phyloP scores from a whole-genome alignment of 2,888 invertebrate species.

The Ennomos fuscantarius region DNA sequence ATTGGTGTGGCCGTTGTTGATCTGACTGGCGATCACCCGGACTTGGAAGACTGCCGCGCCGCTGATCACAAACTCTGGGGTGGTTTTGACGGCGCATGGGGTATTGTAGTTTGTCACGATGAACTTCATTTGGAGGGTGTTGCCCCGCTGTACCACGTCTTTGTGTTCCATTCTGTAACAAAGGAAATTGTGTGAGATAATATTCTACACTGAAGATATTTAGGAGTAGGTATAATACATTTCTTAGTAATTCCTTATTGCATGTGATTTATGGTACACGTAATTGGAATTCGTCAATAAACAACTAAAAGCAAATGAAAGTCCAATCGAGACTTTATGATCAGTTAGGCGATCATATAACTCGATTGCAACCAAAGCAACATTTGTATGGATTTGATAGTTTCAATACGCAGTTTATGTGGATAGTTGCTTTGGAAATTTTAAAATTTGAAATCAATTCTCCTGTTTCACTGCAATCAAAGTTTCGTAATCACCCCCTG shows the following conservation, averaged over 20 bases:
- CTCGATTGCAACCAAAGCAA: no score
- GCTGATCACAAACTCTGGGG: constrained; percentile 49
- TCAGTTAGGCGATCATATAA: no score
- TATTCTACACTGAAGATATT: neutral
- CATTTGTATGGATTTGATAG: no score
- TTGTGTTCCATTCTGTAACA: constrained; percentile 50
- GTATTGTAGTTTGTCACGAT: constrained; percentile 50
- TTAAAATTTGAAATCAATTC: no score
- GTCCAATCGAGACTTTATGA: no score
- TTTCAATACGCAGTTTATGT: no score
- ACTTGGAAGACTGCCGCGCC: constrained; percentile 50
- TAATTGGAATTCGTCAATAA: no score
- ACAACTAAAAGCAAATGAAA: no score
- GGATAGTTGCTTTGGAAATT: no score
- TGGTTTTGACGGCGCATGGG: constrained; percentile 45
- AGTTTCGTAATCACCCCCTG: no score
- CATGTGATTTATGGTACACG: no score
- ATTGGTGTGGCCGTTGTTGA: constrained; percentile 48
- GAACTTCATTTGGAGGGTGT: constrained; percentile 47
- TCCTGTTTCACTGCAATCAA: no score
- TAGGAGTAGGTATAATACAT: neutral
- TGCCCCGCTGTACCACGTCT: constrained; percentile 48
- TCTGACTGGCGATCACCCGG: constrained; percentile 48
- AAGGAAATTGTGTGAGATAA: neutral
- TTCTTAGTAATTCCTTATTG: neutral